Conservation (phyloP, 2,113 vertebrate species). For the Agelaius phoeniceus region DNA sequence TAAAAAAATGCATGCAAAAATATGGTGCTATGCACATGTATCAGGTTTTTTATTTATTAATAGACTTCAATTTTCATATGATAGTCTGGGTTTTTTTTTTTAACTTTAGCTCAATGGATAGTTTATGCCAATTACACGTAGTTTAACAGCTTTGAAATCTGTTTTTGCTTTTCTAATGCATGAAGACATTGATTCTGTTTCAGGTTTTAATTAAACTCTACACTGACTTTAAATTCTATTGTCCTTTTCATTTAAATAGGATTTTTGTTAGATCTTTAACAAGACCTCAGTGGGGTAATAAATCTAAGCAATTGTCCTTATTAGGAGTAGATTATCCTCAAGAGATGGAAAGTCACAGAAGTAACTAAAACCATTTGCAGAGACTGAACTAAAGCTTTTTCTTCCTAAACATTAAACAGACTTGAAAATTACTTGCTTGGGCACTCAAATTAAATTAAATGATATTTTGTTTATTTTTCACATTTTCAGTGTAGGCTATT, state of each 20-base stretch:
- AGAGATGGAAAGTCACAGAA: constrained; percentile 72
- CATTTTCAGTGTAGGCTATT: constrained; percentile 40
- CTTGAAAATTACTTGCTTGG: constrained; percentile 62
- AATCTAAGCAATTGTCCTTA: constrained; percentile 81
- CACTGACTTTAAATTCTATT: constrained; percentile 71
- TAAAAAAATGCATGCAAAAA: constrained; percentile 31
- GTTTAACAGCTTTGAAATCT: constrained; percentile 51
- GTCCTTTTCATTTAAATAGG: constrained; percentile 76
- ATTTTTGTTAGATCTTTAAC: constrained; percentile 79
- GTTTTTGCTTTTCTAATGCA: constrained; percentile 44
- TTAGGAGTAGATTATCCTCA: constrained; percentile 77
- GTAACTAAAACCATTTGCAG: constrained; percentile 72
- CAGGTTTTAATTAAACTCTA: constrained; percentile 74
- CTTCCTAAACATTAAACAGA: constrained; percentile 60
- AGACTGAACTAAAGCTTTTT: constrained; percentile 19
- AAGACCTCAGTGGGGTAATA: constrained; percentile 79
- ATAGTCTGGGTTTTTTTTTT: neutral
- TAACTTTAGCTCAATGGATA: neutral
- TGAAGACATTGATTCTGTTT: constrained; percentile 42
- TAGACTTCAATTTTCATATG: neutral
- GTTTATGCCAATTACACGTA: constrained; percentile 40
- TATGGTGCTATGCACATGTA: neutral
- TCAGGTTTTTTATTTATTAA: constrained; percentile 42
- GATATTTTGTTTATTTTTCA: constrained; percentile 74
- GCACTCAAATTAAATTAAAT: constrained; percentile 75